Percentiles rank a stretch among this genome's conserved stretches.
These are phyloP conservation scores for Micropoecilia bifurca DNA, from an alignment of 2,797 vertebrate genomes.

Conservation along the genomic window DNA sequence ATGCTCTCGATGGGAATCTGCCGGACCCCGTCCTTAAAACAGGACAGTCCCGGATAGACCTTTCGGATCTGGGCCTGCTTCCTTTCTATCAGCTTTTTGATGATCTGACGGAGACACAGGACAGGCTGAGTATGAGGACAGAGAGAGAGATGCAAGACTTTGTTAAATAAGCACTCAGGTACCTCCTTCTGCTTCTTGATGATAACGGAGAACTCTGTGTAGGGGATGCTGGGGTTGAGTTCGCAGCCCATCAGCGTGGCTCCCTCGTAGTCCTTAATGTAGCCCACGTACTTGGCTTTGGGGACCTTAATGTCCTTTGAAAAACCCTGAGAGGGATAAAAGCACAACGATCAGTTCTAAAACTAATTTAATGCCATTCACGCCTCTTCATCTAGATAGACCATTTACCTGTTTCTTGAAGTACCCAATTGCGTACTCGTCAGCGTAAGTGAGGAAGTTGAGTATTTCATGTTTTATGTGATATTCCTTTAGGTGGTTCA, in stretches of 20 bases:
- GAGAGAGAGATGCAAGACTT: neutral
- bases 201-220: constrained; percentile 98
- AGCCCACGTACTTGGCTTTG: constrained; percentile 95
- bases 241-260: constrained; percentile 99
- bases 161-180: constrained; percentile 12
- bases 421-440: constrained; percentile 98
- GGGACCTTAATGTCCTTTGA: constrained; percentile 99
- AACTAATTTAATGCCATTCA: neutral
- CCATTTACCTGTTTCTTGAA: constrained; percentile 96
- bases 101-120: constrained; percentile 85
- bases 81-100: constrained; percentile 98
- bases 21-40: constrained; percentile 98
- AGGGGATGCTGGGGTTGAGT: constrained; percentile 96
- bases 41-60: constrained; percentile 97
- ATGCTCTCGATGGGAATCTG: constrained; percentile 99
- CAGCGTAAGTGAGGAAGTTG: constrained; percentile 97
- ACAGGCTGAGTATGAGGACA: neutral
- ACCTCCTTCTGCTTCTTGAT: constrained; percentile 99
- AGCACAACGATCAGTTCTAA: neutral
- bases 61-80: constrained; percentile 98
- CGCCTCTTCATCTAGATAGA: neutral
- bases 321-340: constrained; percentile 87
- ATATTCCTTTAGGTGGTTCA: constrained; percentile 99
- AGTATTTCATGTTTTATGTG: constrained; percentile 98
- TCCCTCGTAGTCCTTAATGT: constrained; percentile 99